Percentiles rank a stretch among this genome's conserved stretches.
Conservation (phyloP, 2,797 vertebrate genomes). For the Coilia nasus region DNA sequence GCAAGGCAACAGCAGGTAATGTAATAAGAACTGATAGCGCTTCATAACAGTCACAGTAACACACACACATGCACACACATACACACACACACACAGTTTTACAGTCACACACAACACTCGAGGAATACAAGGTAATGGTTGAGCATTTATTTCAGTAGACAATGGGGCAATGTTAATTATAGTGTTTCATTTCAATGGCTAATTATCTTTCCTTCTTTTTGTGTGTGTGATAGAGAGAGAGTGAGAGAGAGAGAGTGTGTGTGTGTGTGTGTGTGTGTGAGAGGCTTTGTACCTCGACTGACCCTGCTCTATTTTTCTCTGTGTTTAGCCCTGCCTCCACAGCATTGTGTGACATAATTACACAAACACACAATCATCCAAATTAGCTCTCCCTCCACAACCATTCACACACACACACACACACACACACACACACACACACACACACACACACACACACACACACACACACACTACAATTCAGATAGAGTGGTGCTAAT, state of each 20-base stretch:
- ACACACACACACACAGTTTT: background rate
- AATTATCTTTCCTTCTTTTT: background rate
- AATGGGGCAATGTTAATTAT: background rate
- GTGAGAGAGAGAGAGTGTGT: background rate
- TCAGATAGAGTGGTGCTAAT: slow-evolving; percentile 58
- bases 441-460: background rate
- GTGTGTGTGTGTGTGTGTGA: background rate
- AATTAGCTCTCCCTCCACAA: slow-evolving; percentile 45
- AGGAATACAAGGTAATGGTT: background rate
- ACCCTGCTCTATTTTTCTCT: slow-evolving; percentile 12
- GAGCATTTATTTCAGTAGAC: background rate
- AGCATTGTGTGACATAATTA: slow-evolving; percentile 42
- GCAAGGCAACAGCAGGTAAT: background rate
- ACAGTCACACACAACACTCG: background rate
- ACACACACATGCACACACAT: background rate
- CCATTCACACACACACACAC: background rate
- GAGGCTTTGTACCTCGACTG: background rate
- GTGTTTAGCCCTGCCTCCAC: slow-evolving; percentile 15
- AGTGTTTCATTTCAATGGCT: background rate
- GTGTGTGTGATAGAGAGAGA: background rate
- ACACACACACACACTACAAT: slow-evolving; percentile 38
- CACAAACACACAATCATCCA: slow-evolving; percentile 48
- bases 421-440: background rate
- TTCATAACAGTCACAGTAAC: background rate
- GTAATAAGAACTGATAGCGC: background rate